Conservation (phyloP, 2,797 vertebrate genomes). For the Acridotheres tristis region DNA sequence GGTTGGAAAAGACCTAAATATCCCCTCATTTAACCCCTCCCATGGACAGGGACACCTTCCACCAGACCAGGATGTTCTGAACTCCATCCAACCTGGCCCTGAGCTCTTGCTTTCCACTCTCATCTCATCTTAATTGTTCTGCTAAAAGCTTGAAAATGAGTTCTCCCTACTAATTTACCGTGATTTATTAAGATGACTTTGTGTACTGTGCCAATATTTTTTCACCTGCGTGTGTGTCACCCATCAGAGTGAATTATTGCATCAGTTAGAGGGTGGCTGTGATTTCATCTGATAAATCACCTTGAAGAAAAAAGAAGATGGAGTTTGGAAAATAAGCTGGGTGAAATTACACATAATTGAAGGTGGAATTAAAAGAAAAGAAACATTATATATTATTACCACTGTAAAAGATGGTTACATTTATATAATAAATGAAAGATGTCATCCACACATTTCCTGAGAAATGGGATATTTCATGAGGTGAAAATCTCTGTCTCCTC, state of each 20-base stretch:
- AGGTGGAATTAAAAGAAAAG: neutral
- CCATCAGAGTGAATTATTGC: neutral
- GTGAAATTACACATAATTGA: neutral
- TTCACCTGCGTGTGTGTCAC: conserved; percentile 14
- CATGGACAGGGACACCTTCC: neutral
- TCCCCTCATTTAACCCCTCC: neutral
- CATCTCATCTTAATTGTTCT: conserved; percentile 82
- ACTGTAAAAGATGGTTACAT: neutral
- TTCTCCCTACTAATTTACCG: neutral
- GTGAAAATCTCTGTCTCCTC: neutral
- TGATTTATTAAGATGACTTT: neutral
- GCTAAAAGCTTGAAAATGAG: conserved; percentile 35
- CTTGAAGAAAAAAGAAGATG: neutral
- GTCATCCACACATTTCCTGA: neutral
- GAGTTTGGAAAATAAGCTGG: neutral
- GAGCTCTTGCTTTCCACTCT: conserved; percentile 78
- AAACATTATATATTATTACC: neutral
- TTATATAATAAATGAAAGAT: neutral
- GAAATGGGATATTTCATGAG: neutral
- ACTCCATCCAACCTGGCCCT: neutral
- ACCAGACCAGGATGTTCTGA: neutral
- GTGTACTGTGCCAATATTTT: neutral
- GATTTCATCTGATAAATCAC: neutral
- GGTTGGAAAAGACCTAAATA: neutral
- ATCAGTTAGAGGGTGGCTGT: conserved; percentile 1